These are phyloP conservation scores for Tachina grossa DNA, from an alignment of 2,888 invertebrate species.

Conservation along the genomic window DNA sequence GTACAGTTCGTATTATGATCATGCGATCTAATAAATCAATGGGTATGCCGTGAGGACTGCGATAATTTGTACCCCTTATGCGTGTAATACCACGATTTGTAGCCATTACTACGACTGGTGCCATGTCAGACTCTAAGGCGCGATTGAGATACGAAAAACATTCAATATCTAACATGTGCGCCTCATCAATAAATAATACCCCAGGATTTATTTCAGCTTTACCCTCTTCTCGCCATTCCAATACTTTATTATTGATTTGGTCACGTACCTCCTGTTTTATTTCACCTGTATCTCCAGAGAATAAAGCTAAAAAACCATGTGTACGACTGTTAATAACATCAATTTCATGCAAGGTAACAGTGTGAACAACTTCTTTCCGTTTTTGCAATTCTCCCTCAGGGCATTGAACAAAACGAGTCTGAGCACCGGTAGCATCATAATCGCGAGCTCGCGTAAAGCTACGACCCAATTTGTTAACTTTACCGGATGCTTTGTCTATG, in stretches of 20 bases:
- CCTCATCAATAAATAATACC: conserved; percentile 98
- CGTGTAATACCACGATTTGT: conserved; percentile 97
- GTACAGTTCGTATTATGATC: conserved; percentile 95
- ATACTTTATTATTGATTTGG: conserved; percentile 98
- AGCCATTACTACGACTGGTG: conserved; percentile 99
- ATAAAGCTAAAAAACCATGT: conserved; percentile 98
- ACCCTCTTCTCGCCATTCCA: conserved; percentile 99
- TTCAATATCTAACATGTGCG: conserved; percentile 99
- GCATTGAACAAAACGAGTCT: conserved; percentile 97
- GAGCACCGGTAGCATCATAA: conserved; percentile 97
- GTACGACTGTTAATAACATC: conserved; percentile 99
- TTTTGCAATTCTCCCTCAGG: conserved; percentile 99
- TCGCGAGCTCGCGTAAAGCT: conserved; percentile 98
- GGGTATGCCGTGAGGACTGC: conserved; percentile 98
- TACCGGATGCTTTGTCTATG: conserved; percentile 99
- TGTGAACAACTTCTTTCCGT: conserved; percentile 98
- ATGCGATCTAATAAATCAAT: conserved; percentile 97
- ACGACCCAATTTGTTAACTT: conserved; percentile 94
- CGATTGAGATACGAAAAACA: conserved; percentile 99
- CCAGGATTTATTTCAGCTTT: conserved; percentile 99
- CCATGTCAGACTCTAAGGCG: conserved; percentile 97
- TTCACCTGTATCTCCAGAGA: conserved; percentile 99
- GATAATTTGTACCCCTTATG: conserved; percentile 96
- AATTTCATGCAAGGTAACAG: conserved; percentile 99
- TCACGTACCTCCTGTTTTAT: conserved; percentile 98